Base-by-base conservation (phyloP, 2,113 vertebrate genomes). In the Silurus meridionalis region DNA sequence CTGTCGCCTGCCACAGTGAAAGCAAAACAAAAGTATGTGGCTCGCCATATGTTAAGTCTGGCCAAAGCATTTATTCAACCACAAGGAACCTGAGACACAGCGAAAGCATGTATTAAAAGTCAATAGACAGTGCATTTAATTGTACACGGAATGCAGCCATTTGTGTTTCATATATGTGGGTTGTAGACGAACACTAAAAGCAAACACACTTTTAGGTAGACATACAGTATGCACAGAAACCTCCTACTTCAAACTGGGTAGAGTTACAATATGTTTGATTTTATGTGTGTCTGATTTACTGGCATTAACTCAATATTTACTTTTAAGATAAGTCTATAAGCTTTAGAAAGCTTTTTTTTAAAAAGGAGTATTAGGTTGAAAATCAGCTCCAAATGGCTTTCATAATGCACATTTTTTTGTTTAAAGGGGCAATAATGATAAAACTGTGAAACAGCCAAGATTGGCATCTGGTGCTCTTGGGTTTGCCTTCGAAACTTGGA, bases 31-130 rank as follows among this genome's bases (percentile, higher is more conserved):
- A 87, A 85, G 69, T 87, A 87, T 86, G 67, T 80, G 83, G 84
- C 88, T 83, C 87, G 79, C 85, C 84, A 81, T 90, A 87, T 85
- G 87, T 88, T 89, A 87, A 57, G 58, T 87, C 86, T 89, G 85
- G 84, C 77, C 80, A 46, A 64, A 80, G 87, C 83, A 85, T 89
- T 90, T 86, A 85, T 83, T 80, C 82, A 80, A 89, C 90, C 91
- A 82, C 88, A 90, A 61, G 88, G 81, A 92, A 87, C 84, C 89
- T 80, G 82, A 90, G 80, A 86, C 28, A 52, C 80, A 87, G 85
- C 82, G 74, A 82, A 89, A 82, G 90, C 66, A 87, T 87, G 72
- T 83, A 90, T 91, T 91, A 89, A 90, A 90, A 89, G 86, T 89
- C 90, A 87, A 89, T 86, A 87, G 80, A 90, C 84, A 71, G 86